Base-by-base conservation (phyloP, 2,888 invertebrate genomes). In the Megalurothrips usitatus region DNA sequence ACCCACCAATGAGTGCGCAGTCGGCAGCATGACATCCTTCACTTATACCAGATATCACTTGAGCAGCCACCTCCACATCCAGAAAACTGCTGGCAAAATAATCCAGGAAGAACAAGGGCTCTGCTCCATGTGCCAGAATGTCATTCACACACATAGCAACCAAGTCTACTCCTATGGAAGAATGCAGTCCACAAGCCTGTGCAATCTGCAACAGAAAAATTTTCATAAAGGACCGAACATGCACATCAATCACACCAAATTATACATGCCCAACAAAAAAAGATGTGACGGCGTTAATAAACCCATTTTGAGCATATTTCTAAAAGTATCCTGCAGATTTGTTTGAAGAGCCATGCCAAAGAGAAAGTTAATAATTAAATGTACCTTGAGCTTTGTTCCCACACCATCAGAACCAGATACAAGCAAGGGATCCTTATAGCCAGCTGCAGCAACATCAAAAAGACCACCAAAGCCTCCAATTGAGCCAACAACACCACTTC, bases 61-160 rank as follows among this genome's bases (percentile, higher is more conserved):
- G 89, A 4, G 92, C 90, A 0, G 97, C 95, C 0, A 92, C 89
- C 0, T 91, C 89, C 0, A 96, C 92, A 85, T 96, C 91, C 82
- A 99, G 89, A 81, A 92, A 89, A 0, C 98, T 97, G 86, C 96
- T 96, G 34, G 98, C 97, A 88, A 96, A 97, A 87, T 99, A 99
- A 89, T 99, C 99, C 26, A 99, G 89, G 88, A 99, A 99, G 84
- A 96, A 98, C 84, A 99, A 90, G 0, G 99, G 98, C 85, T 97
- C 96, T 0, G 98, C 99, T 79, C 98, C 98, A 83, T 97, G 95
- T 84, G 97, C 97, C 80, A 99, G 88, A 80, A 99, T 92, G 87
- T 99, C 98, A 88, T 99, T 99, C 79, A 96, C 98, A 86, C 98
- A 98, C 97, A 98, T 98, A 8, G 98, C 99, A 2, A 99, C 97